Evolutionary conservation across 30 jellyfish, hydroid and myxozoan genomes (phyloP).

Genomic region (Clytia hemisphaerica): DNA sequence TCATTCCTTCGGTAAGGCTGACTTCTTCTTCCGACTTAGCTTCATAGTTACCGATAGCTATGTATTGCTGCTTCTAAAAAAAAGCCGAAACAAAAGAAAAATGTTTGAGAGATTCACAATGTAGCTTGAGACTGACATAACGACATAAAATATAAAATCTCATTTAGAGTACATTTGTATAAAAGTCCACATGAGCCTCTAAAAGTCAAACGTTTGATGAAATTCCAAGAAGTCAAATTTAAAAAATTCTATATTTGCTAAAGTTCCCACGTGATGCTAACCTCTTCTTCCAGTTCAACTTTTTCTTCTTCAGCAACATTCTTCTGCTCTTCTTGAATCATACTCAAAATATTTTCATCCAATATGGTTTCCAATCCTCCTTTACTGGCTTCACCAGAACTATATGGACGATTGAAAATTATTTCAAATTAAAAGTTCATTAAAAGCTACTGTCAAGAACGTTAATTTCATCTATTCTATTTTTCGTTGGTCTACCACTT

Average conservation of each 20-base stretch:
- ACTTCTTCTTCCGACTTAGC: constrained; percentile 57
- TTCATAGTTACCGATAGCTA: constrained; percentile 89
- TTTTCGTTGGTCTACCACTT: too few species aligned
- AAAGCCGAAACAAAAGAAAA: not conserved
- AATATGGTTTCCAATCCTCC: constrained; percentile 3
- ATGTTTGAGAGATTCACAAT: not conserved
- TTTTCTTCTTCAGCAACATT: too few species aligned
- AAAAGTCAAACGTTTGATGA: too few species aligned
- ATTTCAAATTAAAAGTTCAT: not conserved
- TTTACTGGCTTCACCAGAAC: not conserved
- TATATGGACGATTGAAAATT: not conserved
- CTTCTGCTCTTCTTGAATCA: not conserved
- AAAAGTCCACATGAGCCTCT: too few species aligned
- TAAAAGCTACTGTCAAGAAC: not conserved
- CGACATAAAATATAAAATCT: too few species aligned
- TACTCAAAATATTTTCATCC: not conserved
- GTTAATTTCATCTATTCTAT: not conserved
- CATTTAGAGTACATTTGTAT: too few species aligned
- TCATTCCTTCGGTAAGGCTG: constrained; percentile 75
- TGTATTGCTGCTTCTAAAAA: constrained; percentile 56
- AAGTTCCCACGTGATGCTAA: too few species aligned
- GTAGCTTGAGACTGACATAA: not conserved
- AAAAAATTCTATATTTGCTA: too few species aligned
- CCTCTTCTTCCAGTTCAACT: too few species aligned
- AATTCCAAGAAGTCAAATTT: too few species aligned